Evolutionary conservation across 2,797 vertebrate genomes (phyloP).

Genomic region (Microcaecilia unicolor): DNA sequence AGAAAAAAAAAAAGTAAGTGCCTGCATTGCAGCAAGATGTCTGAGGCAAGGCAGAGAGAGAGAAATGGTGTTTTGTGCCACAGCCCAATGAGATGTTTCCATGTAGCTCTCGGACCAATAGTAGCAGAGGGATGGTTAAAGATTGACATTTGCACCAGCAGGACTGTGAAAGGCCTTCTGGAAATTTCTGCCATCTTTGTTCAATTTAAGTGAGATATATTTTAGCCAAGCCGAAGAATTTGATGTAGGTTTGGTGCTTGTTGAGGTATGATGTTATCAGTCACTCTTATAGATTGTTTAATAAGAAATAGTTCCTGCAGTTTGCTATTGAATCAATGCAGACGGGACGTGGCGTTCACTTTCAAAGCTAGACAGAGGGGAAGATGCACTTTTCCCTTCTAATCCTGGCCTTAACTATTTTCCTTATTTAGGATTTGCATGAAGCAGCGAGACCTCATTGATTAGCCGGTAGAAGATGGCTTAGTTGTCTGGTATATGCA

Average conservation of each 20-base stretch:
- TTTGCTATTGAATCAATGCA: slow-evolving; percentile 35
- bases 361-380: slow-evolving; percentile 34
- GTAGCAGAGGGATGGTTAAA: slow-evolving; percentile 77
- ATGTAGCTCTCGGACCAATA: slow-evolving; percentile 66
- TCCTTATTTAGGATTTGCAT: slow-evolving; percentile 27
- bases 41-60: slow-evolving; percentile 71
- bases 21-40: slow-evolving; percentile 90
- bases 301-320: slow-evolving; percentile 34
- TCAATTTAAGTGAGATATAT: slow-evolving; percentile 67
- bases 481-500: too few species aligned
- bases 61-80: slow-evolving; percentile 58
- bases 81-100: slow-evolving; percentile 67
- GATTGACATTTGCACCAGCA: slow-evolving; percentile 76
- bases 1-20: slow-evolving; percentile 57
- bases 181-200: slow-evolving; percentile 94
- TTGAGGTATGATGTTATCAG: slow-evolving; percentile 58
- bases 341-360: slow-evolving; percentile 44
- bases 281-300: slow-evolving; percentile 49
- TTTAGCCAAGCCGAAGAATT: slow-evolving; percentile 63
- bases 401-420: background rate
- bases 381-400: slow-evolving; percentile 36
- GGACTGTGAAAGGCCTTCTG: slow-evolving; percentile 78
- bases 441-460: too few species aligned
- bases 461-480: too few species aligned
- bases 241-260: slow-evolving; percentile 48